These are phyloP conservation scores for Andrena chrysosceles DNA, from an alignment of 2,888 invertebrate species.

Conservation along the genomic window DNA sequence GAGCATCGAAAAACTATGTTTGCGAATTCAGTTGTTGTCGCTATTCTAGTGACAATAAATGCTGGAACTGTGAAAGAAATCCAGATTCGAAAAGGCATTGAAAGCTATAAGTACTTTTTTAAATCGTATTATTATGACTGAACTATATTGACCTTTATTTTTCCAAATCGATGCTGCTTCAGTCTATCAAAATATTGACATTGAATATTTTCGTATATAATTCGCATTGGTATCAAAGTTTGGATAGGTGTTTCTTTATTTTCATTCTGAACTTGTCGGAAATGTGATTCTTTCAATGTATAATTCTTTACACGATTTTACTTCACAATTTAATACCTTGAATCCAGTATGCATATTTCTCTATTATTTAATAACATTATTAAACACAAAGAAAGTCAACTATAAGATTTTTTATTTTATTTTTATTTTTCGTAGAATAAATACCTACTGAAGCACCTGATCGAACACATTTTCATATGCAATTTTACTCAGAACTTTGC, in stretches of 20 bases:
- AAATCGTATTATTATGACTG: too few relatives aligned
- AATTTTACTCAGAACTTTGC: conserved; percentile 29
- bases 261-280: neutral
- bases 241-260: too few relatives aligned
- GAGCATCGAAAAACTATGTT: too few relatives aligned
- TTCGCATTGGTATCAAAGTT: too few relatives aligned
- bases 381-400: neutral
- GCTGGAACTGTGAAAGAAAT: too few relatives aligned
- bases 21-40: neutral
- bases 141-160: too few relatives aligned
- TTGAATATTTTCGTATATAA: too few relatives aligned
- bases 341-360: neutral
- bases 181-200: too few relatives aligned
- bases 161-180: too few relatives aligned
- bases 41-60: too few relatives aligned
- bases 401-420: neutral
- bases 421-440: neutral
- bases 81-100: too few relatives aligned
- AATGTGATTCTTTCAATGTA: neutral
- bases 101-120: too few relatives aligned
- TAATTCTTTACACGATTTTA: neutral
- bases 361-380: neutral
- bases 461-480: conserved; percentile 43
- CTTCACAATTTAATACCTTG: neutral
- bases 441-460: conserved; percentile 23